phyloP scores from a whole-genome alignment of 2,113 vertebrate genomes.

The Tichodroma muraria region DNA sequence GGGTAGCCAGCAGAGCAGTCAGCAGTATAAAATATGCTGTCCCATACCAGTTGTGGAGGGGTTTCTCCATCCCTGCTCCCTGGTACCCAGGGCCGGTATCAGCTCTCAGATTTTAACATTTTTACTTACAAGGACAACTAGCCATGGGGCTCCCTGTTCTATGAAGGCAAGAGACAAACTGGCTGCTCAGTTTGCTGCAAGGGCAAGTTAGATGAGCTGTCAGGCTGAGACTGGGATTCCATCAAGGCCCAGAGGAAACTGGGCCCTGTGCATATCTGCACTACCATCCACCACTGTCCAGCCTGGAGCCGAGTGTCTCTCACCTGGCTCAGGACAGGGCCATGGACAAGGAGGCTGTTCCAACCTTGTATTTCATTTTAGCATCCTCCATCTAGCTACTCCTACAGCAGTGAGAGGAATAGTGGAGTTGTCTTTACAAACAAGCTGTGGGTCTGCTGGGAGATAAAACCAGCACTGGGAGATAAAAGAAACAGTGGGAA shows the following conservation, averaged over 20 bases:
- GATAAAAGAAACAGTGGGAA: too few relatives aligned
- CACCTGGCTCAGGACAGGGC: neutral
- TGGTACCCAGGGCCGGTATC: neutral
- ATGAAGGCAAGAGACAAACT: neutral
- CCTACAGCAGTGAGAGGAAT: neutral
- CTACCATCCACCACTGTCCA: neutral
- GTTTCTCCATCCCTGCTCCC: neutral
- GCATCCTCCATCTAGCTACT: neutral
- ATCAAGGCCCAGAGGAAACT: neutral
- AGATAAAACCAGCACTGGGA: too few relatives aligned
- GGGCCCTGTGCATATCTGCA: neutral
- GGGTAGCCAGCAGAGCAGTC: neutral
- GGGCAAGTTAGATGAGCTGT: neutral
- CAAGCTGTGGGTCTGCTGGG: too few relatives aligned
- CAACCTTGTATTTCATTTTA: neutral
- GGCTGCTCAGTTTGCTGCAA: neutral
- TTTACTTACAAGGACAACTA: neutral
- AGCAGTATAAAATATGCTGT: rapidly evolving
- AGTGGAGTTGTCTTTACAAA: too few relatives aligned
- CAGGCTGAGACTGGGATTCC: neutral
- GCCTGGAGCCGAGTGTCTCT: neutral
- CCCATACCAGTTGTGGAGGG: neutral
- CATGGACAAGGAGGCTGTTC: neutral
- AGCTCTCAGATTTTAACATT: neutral
- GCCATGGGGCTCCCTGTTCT: rapidly evolving